A percentile compares a stretch with the other conserved stretches of the same genome.
phyloP scores from a whole-genome alignment of 2,888 invertebrate genomes.

The Netelia inedita region DNA sequence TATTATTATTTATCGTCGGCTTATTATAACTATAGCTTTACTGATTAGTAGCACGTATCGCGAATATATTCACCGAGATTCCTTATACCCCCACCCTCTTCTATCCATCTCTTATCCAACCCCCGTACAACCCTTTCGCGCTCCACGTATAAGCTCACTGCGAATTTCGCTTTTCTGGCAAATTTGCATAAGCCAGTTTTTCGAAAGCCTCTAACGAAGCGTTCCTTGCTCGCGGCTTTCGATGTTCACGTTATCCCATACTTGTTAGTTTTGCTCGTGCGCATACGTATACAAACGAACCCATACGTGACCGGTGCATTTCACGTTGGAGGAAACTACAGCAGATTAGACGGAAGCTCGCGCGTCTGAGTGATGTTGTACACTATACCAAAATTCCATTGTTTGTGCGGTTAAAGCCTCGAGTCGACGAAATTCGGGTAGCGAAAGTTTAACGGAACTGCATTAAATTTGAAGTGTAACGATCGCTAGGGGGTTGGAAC shows the following conservation, averaged over 20 bases:
- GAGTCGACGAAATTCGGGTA: slow-evolving; percentile 12
- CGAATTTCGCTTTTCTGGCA: slow-evolving; percentile 21
- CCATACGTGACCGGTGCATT: slow-evolving; percentile 1
- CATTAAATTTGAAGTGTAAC: slow-evolving; percentile 18
- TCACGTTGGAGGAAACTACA: slow-evolving; percentile 17
- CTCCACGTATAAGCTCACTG: slow-evolving; percentile 2
- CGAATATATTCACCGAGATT: neutral
- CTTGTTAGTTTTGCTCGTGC: too few relatives aligned
- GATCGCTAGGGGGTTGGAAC: slow-evolving; percentile 11
- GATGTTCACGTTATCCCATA: slow-evolving; percentile 10
- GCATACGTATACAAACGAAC: too few relatives aligned
- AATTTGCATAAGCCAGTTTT: slow-evolving; percentile 58
- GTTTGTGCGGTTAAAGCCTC: slow-evolving; percentile 8
- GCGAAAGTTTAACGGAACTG: slow-evolving; percentile 6
- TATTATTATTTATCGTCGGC: slow-evolving; percentile 47
- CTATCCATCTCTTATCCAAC: too few relatives aligned
- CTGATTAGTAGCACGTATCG: slow-evolving; percentile 47
- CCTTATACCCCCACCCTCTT: too few relatives aligned
- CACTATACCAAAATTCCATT: slow-evolving; percentile 25
- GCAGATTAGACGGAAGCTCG: slow-evolving; percentile 46
- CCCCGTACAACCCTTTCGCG: neutral
- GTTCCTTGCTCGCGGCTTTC: neutral
- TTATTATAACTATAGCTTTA: slow-evolving; percentile 33
- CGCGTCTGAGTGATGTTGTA: slow-evolving; percentile 23
- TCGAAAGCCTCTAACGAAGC: slow-evolving; percentile 52